phyloP scores from a whole-genome alignment of 1,140 invertebrate genomes.

The Portunus trituberculatus region DNA sequence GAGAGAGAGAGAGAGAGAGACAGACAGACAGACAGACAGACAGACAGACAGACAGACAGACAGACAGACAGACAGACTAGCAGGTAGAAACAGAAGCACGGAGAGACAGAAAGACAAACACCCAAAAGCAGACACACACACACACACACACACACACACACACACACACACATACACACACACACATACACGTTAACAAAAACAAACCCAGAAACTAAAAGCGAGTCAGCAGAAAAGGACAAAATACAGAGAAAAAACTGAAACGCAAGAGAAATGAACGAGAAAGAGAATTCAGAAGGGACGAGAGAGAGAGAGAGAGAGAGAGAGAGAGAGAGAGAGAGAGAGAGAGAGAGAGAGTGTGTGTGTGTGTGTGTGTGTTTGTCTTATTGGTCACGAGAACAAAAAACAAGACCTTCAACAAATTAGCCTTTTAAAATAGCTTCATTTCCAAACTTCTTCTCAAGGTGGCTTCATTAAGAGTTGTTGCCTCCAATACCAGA shows the following conservation, averaged over 20 bases:
- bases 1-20: no score
- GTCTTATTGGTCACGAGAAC: no score
- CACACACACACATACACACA: background rate
- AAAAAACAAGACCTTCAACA: no score
- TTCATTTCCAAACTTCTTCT: no score
- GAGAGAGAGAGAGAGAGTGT: background rate
- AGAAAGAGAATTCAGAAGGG: background rate
- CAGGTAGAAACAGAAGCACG: background rate
- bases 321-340: slow-evolving; percentile 25
- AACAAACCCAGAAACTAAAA: background rate
- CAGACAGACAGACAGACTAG: background rate
- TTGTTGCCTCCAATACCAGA: no score
- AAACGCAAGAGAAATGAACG: background rate
- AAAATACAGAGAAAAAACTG: background rate
- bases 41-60: background rate
- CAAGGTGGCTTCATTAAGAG: no score
- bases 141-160: no score
- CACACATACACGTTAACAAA: background rate
- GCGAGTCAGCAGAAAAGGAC: background rate
- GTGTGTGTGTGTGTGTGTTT: no score
- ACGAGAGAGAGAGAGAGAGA: slow-evolving; percentile 28
- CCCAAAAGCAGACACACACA: no score
- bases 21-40: no score
- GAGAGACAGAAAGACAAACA: background rate
- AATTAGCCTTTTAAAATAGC: no score